Evolutionary conservation across 2,797 vertebrate genomes (phyloP).

Genomic region (Macropodus opercularis): DNA sequence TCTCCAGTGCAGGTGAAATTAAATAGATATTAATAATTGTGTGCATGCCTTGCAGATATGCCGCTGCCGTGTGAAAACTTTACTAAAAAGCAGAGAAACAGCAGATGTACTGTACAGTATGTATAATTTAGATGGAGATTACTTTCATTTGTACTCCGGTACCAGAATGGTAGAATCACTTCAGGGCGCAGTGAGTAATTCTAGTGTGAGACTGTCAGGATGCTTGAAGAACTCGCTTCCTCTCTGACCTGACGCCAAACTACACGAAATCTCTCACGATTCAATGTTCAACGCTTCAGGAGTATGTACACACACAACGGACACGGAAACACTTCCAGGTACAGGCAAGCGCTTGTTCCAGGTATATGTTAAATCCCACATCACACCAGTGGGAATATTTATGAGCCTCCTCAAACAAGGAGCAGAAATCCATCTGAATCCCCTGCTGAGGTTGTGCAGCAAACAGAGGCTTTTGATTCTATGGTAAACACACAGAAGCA

Average conservation of each 20-base stretch:
- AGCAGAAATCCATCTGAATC: constrained; percentile 43
- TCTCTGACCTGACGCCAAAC: constrained; percentile 10
- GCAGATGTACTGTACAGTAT: too few species aligned
- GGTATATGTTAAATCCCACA: constrained; percentile 35
- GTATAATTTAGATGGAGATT: too few species aligned
- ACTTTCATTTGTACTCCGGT: too few species aligned
- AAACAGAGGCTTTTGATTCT: constrained; percentile 54
- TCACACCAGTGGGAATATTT: constrained; percentile 39
- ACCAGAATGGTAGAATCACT: too few species aligned
- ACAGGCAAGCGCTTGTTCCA: constrained; percentile 17
- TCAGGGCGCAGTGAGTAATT: neutral
- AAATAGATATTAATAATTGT: too few species aligned
- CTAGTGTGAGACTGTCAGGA: neutral
- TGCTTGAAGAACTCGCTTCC: neutral
- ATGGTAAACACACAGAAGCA: constrained; percentile 46
- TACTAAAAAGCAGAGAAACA: too few species aligned
- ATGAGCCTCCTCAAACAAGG: constrained; percentile 37
- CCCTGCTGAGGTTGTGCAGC: constrained; percentile 22
- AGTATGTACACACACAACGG: constrained; percentile 9
- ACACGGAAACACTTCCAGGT: constrained; percentile 1
- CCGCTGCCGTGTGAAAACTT: too few species aligned
- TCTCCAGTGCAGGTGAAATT: neutral
- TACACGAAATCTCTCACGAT: neutral
- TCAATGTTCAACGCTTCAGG: neutral
- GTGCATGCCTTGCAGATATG: too few species aligned